Percentiles rank a stretch among this genome's conserved stretches.
phyloP scores from a whole-genome alignment of 2,797 vertebrate genomes.

The Synaphobranchus kaupii region DNA sequence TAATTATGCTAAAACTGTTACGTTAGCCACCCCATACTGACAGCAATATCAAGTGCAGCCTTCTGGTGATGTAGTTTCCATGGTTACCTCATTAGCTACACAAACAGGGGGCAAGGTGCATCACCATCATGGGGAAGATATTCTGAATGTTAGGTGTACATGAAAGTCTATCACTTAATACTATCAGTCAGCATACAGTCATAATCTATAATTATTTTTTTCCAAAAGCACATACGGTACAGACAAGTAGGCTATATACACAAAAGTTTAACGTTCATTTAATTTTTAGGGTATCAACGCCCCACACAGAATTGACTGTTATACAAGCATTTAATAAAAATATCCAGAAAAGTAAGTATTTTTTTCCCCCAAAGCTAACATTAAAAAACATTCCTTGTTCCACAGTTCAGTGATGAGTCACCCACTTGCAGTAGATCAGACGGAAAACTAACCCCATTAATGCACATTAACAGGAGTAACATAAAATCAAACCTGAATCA shows the following conservation, averaged over 20 bases:
- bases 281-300: not conserved
- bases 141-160: slow-evolving; percentile 25
- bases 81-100: slow-evolving; percentile 55
- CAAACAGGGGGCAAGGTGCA: slow-evolving; percentile 43
- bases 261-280: not conserved
- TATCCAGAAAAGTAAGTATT: not conserved
- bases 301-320: not conserved
- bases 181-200: slow-evolving; percentile 1
- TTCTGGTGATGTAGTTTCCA: slow-evolving; percentile 50
- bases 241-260: not conserved
- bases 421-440: not conserved
- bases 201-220: no score
- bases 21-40: slow-evolving; percentile 2
- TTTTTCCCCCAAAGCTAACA: not conserved
- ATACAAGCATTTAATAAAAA: not conserved
- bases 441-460: not conserved
- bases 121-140: slow-evolving; percentile 7
- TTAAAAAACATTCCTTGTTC: not conserved
- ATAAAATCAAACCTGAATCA: not conserved
- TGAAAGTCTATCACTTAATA: not conserved
- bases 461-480: not conserved
- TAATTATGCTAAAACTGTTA: not conserved
- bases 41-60: slow-evolving; percentile 30
- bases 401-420: not conserved
- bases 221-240: not conserved